A percentile compares a stretch with the other conserved stretches of the same genome.
Evolutionary conservation across 2,797 vertebrate genomes (phyloP).

Genomic region (Selene dorsalis): DNA sequence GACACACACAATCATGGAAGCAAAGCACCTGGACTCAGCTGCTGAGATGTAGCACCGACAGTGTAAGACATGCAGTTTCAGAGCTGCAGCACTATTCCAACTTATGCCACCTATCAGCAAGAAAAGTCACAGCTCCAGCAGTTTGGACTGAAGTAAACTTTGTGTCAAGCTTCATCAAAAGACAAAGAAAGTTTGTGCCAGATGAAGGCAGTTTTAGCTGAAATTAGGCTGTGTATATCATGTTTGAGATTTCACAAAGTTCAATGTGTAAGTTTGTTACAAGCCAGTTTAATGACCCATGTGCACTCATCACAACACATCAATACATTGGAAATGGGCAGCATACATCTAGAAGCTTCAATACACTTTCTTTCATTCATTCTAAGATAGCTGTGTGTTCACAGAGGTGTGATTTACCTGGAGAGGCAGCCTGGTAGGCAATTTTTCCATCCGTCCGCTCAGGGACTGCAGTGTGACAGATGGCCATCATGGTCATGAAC

Average conservation of each 20-base stretch:
- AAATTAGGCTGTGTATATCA: background rate
- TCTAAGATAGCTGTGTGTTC: background rate
- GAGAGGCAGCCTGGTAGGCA: slow-evolving; percentile 96
- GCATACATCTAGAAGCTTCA: background rate
- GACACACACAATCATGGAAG: slow-evolving; percentile 1
- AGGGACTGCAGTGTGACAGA: slow-evolving; percentile 98
- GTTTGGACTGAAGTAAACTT: background rate
- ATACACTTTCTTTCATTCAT: background rate
- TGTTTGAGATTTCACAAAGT: too few species aligned
- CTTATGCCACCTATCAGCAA: background rate
- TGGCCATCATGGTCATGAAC: slow-evolving; percentile 99
- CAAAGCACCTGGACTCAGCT: slow-evolving; percentile 40
- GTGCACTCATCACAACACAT: background rate
- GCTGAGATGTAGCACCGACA: slow-evolving; percentile 21
- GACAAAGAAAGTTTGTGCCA: slow-evolving; percentile 11
- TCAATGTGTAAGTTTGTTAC: background rate
- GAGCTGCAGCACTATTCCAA: background rate
- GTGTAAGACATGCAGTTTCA: background rate
- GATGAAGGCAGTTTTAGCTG: slow-evolving; percentile 25
- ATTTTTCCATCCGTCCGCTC: slow-evolving; percentile 90
- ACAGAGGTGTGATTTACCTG: slow-evolving; percentile 85
- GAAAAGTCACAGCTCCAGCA: background rate
- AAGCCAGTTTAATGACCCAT: background rate
- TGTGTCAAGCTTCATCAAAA: background rate
- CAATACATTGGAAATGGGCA: background rate